Conservation (phyloP, 1,140 invertebrate genomes). For the Temnothorax nylanderi region DNA sequence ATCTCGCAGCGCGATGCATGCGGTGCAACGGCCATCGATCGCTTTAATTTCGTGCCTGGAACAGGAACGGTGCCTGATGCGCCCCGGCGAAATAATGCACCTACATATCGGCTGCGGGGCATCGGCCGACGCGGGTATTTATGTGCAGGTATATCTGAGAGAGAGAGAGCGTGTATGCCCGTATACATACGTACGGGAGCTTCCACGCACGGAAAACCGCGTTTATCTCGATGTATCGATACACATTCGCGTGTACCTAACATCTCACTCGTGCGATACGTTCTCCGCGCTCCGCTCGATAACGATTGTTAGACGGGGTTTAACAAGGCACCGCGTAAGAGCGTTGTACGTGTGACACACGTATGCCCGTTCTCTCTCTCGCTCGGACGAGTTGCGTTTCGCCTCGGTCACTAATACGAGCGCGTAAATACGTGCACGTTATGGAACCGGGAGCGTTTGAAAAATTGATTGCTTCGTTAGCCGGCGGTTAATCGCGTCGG, state of each 20-base stretch:
- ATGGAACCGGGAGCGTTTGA: conserved; percentile 32
- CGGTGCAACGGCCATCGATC: conserved; percentile 51
- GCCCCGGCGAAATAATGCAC: conserved; percentile 55
- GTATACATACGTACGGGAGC: neutral
- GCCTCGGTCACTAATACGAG: conserved; percentile 45
- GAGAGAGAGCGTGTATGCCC: neutral
- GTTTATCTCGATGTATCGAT: conserved; percentile 34
- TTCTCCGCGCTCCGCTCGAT: conserved; percentile 8
- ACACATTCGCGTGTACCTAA: conserved; percentile 37
- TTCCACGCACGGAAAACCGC: conserved; percentile 3
- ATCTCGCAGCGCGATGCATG: conserved; percentile 33
- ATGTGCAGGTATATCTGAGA: neutral
- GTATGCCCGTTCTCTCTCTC: neutral
- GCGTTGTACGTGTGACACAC: too few species aligned
- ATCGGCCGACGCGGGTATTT: neutral
- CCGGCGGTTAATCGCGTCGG: neutral
- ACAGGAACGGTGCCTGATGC: conserved; percentile 46
- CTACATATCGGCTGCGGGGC: conserved; percentile 25
- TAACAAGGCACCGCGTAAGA: conserved; percentile 3
- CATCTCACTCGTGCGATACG: conserved; percentile 1
- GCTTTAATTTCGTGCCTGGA: conserved; percentile 62
- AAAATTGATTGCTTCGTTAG: conserved; percentile 32
- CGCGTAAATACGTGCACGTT: conserved; percentile 37
- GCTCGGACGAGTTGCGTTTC: neutral
- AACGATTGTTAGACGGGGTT: conserved; percentile 51